Evolutionary conservation across 2,113 vertebrate species (phyloP), one percentile per base, ranked within the genome.

Genomic region (Lamprotornis superbus): DNA sequence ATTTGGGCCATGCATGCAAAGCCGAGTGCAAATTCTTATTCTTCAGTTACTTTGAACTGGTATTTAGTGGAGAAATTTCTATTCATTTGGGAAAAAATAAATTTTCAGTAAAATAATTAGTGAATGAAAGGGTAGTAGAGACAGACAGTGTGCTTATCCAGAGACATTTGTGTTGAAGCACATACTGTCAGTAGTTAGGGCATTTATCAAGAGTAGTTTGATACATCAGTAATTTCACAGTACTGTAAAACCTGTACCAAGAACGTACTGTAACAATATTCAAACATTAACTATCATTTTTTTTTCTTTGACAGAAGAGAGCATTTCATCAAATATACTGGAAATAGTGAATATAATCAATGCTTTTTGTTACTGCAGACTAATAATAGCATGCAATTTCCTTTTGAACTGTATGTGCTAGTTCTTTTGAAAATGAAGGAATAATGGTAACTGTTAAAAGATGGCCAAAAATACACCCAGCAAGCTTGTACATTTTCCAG

Each of bases 361-460:
- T 83, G 78, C 69, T 89, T 91, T 83, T 91, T 94, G 81, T 84
- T 83, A 76, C 82, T 91, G 84, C 63, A 85, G 68, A 47, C 87
- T 91, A 95, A 93, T 88, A 90, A 87, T 61, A 96, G 82, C 71
- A 83, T 6, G 78, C 42, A 50, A 91, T 94, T 94, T 97, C 85
- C 87, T 94, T 95, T 59, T 89, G 74, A 94, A 91, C 84, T 76
- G 35, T 31, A 78, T 59, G 46, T 76, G 70, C 82, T 63, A 50
- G 50, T 76, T 85, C 84, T 91, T 87, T 80, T 42, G 70, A 63
- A 95, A 94, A 94, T n/a, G 81, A 89, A 85, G 44, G 47, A 91
- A 87, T 90, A 95, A 93, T 50, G 75, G 81, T 57, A 94, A 93
- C 57, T 37, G 83, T 27, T 85, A 76, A 84, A 71, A 83, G 53